Base-by-base conservation (phyloP, 1,140 invertebrate species). In the Cotesia glomerata region DNA sequence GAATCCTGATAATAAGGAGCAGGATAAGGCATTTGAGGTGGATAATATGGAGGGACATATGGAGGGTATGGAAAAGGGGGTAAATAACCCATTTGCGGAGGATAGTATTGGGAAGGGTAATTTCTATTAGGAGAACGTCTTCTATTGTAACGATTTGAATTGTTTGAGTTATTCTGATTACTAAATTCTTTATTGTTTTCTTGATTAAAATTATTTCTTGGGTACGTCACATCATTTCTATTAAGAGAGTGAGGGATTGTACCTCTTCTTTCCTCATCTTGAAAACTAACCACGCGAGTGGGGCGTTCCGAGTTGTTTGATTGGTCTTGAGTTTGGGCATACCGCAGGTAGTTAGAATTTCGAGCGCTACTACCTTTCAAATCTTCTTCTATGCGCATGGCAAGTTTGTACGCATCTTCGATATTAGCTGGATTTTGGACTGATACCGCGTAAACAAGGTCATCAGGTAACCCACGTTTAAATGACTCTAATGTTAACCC, bases 361-460 rank as follows among this genome's bases (percentile, higher is more conserved):
- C 16, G 9, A 7, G 11, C 3, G 36, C 11, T 5, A 35, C 13
- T 11, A 13, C 70, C 52, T 56, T 58, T n/a, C 39, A 54, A 36
- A 39, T 65, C 70, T 39, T 56, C 16, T 45, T 72, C 70, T 32
- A 72, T 52, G 8, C 62, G 26, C 14, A 39, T 13, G 7, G 52
- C 45, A 4, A 64, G n/a, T 71, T 52, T 52, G 35, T 52, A 71
- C 5, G 45, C 69, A 4, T 63, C 69, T 71, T 71, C 59, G 16
- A 71, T 16, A 3, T 8, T 32, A 0, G 45, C n/a, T 0, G 70
- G 70, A 16, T 72, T 56, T 72, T 72, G 62, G 0, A 72, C 70
- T 18, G 45, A 65, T 2, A 58, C n/a, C 7, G 26, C 70, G 32
- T 59, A 56, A 35, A 58, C 34, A 35, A 72, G 18, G 39, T 72